Base-by-base conservation (phyloP, 2,888 invertebrate species). In the Apeira syringaria region DNA sequence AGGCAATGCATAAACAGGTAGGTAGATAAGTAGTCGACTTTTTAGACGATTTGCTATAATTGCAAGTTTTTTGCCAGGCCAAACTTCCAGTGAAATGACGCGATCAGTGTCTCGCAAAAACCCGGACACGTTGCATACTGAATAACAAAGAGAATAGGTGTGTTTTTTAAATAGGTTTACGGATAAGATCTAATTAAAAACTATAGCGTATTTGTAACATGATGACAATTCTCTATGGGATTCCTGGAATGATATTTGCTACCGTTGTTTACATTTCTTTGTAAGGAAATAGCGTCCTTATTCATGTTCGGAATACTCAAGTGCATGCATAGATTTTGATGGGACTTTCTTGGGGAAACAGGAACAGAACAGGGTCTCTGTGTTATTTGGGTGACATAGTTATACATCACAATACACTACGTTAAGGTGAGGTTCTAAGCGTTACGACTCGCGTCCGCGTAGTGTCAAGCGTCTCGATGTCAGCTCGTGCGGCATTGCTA, bases 31-130 rank as follows among this genome's bases (percentile, higher is more conserved):
- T 50, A 38, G 45, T 47, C 28, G 28, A 38, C 46, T 47, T 51
- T 54, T 52, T 52, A 52, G 49, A 56, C 49, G 55, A 53, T 52
- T 54, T 60, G 56, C 53, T 54, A 50, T 61, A 61, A 64, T 58
- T 61, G 56, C 50, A 38, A 39, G 40, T 61, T 71, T 68, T 71
- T 74, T 69, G 60, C 56, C 34, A 46, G 47, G 20, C 48, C 52
- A 35, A 51, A 55, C 45, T 61, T 57, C 58, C 53, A 60, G 50
- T 56, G 45, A 55, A 66, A 56, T 74, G 70, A 70, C 70, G 72
- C 61, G 58, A 64, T 63, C 56, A 39, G 40, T 53, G 48, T 59
- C 56, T 50, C 47, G 56, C 53, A 75, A 77, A 76, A 77, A 77
- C 59, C 68, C 76, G 73, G 74, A 76, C 63, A 50, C 56, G 50